Base-by-base conservation (phyloP, 2,113 vertebrate species). In the Columbina picui region DNA sequence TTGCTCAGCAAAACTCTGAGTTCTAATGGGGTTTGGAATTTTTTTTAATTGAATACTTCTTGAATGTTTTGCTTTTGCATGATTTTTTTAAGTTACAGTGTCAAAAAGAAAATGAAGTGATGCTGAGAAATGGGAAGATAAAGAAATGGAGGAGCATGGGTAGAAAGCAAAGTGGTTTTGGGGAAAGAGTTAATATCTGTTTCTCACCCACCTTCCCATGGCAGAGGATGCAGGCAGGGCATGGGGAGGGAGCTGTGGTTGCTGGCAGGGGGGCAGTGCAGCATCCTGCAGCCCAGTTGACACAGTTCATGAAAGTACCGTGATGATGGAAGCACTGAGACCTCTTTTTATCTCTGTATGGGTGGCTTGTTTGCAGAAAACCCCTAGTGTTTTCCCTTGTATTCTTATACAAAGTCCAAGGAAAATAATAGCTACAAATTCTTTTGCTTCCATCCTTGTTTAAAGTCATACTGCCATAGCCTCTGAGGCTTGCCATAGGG, bases 1-100 rank as follows among this genome's bases (percentile, higher is more conserved):
- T 87, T 78, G 76, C 86, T 94, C 86, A 91, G 89, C 73, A 73
- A 53, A 96, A 90, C 59, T 71, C 27, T 80, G 43, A 94, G 41
- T 55, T 71, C 32, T 81, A 65, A 39, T 52, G 73, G 78, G 27
- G 25, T 60, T 83, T 83, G 67, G 63, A 19, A 25, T 53, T 74
- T 63, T 49, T 71, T 27, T 55, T 16, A 27, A 47, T 18, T 45
- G 43, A 45, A 45, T 45, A 45, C 7, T 63, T 78, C 15, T 65
- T 73, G 25, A 49, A 56, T 60, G 21, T 78, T 90, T 93, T 96
- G 8, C 9, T 79, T 91, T 91, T 89, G 19, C 3, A 4, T 16
- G 5, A 55, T 21, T 41, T 86, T 94, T 83, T 57, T 50, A 25
- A 10, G 56, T 91, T 70, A 67, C 34, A 38, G 52, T 13, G 14